Evolutionary conservation across 2,113 vertebrate genomes (phyloP).

Genomic region (Heloderma charlesbogerti): DNA sequence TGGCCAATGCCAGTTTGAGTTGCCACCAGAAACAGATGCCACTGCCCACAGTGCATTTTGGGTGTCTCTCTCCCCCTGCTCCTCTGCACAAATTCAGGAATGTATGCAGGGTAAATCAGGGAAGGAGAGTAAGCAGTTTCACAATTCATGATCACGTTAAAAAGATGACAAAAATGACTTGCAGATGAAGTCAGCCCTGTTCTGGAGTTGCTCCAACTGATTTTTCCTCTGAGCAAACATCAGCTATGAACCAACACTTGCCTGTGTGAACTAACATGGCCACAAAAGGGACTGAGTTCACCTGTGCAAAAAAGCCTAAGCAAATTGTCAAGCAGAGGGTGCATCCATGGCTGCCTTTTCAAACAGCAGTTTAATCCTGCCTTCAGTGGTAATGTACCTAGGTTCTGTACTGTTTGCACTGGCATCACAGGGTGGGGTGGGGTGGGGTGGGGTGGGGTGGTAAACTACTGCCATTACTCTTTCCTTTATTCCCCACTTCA

Average conservation of each 20-base stretch:
- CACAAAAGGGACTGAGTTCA: too few relatives aligned
- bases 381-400: background rate
- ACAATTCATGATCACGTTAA: background rate
- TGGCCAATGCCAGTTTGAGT: background rate
- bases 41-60: background rate
- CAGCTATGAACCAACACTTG: too few relatives aligned
- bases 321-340: background rate
- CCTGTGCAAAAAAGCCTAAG: background rate
- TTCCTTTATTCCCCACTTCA: background rate
- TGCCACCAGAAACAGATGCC: background rate
- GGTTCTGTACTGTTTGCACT: background rate
- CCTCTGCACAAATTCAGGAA: background rate
- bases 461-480: background rate
- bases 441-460: background rate
- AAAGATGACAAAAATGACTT: too few relatives aligned
- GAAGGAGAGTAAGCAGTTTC: background rate
- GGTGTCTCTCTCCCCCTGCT: too few relatives aligned
- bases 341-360: background rate
- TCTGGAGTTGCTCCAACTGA: background rate
- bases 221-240: background rate
- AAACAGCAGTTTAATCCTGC: background rate
- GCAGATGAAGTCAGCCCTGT: background rate
- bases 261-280: background rate
- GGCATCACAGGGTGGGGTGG: background rate
- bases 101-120: background rate